A percentile compares a stretch with the other conserved stretches of the same genome.
Evolutionary conservation across 2,797 vertebrate species (phyloP).

Genomic region (Takifugu rubripes): DNA sequence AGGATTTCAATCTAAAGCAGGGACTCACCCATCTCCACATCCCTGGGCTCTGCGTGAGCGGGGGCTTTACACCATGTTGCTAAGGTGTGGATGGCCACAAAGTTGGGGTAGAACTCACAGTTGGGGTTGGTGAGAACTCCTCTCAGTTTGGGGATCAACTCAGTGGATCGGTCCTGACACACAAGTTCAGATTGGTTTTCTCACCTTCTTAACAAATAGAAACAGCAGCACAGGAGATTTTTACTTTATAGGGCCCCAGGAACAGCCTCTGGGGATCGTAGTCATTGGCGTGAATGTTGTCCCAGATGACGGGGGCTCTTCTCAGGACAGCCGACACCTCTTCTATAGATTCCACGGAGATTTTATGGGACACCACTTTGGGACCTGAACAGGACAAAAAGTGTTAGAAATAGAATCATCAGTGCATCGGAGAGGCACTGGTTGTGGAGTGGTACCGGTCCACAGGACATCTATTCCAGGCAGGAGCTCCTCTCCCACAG

Average conservation of each 20-base stretch:
- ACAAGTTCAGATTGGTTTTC: not conserved
- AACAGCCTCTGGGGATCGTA: slow-evolving; percentile 97
- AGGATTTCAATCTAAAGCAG: not conserved
- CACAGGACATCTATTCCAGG: slow-evolving; percentile 92
- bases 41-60: slow-evolving; percentile 80
- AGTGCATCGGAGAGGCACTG: not conserved
- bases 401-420: not conserved
- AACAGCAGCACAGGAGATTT: not conserved
- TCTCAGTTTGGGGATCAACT: slow-evolving; percentile 89
- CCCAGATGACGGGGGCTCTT: slow-evolving; percentile 96
- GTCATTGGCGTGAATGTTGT: slow-evolving; percentile 98
- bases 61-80: slow-evolving; percentile 94
- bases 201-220: not conserved
- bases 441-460: slow-evolving; percentile 79
- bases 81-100: slow-evolving; percentile 93
- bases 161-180: slow-evolving; percentile 83
- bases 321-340: slow-evolving; percentile 92
- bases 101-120: slow-evolving; percentile 97
- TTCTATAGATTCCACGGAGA: slow-evolving; percentile 95
- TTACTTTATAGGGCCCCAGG: slow-evolving; percentile 89
- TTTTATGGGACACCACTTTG: slow-evolving; percentile 96
- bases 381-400: slow-evolving; percentile 76
- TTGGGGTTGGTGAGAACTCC: slow-evolving; percentile 98
- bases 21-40: slow-evolving; percentile 90
- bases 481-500: slow-evolving; percentile 91